Evolutionary conservation across 2,888 invertebrate species (phyloP).

Genomic region (Ochropleura plecta): DNA sequence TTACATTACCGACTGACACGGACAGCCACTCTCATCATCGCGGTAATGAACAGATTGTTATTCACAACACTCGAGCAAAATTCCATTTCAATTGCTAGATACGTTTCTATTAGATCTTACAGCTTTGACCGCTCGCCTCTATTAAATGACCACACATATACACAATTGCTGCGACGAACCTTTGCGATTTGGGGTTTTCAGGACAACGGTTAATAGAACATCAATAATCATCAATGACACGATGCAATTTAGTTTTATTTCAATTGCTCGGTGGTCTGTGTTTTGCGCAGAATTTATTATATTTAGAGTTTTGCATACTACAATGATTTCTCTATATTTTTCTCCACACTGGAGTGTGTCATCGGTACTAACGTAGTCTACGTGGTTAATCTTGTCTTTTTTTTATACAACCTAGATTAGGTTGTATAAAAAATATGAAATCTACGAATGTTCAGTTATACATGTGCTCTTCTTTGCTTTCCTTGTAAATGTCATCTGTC

Average conservation of each 20-base stretch:
- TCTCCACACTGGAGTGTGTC: background rate
- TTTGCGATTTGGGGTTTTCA: slow-evolving; percentile 28
- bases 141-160: slow-evolving; percentile 35
- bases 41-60: slow-evolving; percentile 84
- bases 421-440: background rate
- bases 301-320: background rate
- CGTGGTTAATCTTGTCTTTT: background rate
- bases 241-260: slow-evolving; percentile 29
- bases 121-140: slow-evolving; percentile 33
- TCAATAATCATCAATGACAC: slow-evolving; percentile 39
- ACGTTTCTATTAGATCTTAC: slow-evolving; percentile 57
- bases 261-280: slow-evolving; percentile 12
- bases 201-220: slow-evolving; percentile 41
- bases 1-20: slow-evolving; percentile 90
- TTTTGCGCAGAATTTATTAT: background rate
- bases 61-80: slow-evolving; percentile 72
- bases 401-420: too few relatives aligned
- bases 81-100: slow-evolving; percentile 69
- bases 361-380: background rate
- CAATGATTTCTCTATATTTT: background rate
- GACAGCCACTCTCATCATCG: slow-evolving; percentile 89
- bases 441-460: background rate
- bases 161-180: slow-evolving; percentile 23
- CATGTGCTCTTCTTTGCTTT: background rate
- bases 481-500: background rate